Conservation (phyloP, 2,888 invertebrate genomes). For the Drosophila phalerata region DNA sequence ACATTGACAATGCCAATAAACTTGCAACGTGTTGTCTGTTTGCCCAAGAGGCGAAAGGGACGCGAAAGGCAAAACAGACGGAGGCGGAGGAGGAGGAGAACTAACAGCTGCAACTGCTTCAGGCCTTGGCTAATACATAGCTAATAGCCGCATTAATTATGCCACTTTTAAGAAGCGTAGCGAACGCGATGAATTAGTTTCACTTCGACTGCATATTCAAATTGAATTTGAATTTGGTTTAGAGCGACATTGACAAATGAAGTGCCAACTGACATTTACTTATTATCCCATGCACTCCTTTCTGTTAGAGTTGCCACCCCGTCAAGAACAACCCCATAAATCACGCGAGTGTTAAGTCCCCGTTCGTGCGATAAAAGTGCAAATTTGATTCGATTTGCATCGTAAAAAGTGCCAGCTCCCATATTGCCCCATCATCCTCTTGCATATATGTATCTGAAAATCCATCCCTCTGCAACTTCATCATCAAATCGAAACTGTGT, state of each 20-base stretch:
- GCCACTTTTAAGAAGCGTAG: conserved; percentile 57
- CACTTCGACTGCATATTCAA: conserved; percentile 62
- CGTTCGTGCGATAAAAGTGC: conserved; percentile 76
- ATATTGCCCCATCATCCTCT: conserved; percentile 21
- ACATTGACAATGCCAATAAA: conserved; percentile 80
- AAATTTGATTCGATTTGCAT: conserved; percentile 78
- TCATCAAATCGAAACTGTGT: conserved; percentile 56
- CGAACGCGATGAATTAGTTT: conserved; percentile 13
- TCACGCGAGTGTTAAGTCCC: conserved; percentile 71
- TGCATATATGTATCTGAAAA: neutral
- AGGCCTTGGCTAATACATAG: conserved; percentile 43
- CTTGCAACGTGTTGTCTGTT: conserved; percentile 35
- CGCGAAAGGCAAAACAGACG: too few relatives aligned
- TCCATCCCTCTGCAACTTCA: conserved; percentile 4
- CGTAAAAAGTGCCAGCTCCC: conserved; percentile 65
- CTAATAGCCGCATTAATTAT: conserved; percentile 75
- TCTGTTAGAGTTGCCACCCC: neutral
- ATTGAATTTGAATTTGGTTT: conserved; percentile 63
- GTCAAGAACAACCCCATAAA: conserved; percentile 51
- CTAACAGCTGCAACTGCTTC: conserved; percentile 33
- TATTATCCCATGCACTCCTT: conserved; percentile 41
- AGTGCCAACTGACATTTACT: conserved; percentile 78
- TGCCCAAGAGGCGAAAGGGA: neutral
- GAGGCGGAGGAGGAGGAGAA: neutral
- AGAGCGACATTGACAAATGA: conserved; percentile 76